Base-by-base conservation (phyloP, 2,797 vertebrate species). In the Silurus lanzhouensis region DNA sequence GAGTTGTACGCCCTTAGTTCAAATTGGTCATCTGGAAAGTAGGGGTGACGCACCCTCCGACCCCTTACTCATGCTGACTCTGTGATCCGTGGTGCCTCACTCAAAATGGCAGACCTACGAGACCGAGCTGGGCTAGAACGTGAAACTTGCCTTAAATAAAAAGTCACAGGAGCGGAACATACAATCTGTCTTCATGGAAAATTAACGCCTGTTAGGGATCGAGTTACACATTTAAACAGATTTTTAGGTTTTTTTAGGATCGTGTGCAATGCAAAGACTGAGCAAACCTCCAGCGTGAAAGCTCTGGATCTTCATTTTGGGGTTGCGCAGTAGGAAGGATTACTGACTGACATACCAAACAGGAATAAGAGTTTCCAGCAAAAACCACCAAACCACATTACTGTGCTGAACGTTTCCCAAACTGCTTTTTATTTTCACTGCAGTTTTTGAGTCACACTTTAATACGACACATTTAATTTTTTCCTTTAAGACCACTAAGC, bases 381-480 rank as follows among this genome's bases (percentile, higher is more conserved):
- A 52, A 82, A 60, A 66, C 61, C 63, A 84, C 83, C 74, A 85
- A 86, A 89, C 88, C 85, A 83, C 83, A 88, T 81, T 55, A 82
- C 68, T 79, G 38, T 52, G 58, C 74, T 81, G 72, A 75, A 79
- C 20, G 22, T 22, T 67, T 84, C 85, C 68, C 84, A 80, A 83
- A 86, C 79, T 76, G 81, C 60, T 63, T 60, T 70, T 48, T 63
- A 55, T 12, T 8, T 82, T 72, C 70, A 14, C 17, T 27, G 48
- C 6, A 55, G 70, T 78, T 86, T 86, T 86, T 68, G 74, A n/a
- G 82, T 85, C 80, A 82, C 84, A 83, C 74, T 81, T 78, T 88
- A 64, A 87, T 80, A 86, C 52, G 81, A 85, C 85, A 89, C 75
- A 57, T 88, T 86, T 67, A 25, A 61, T 85, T 63, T 63, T 77